Evolutionary conservation across 2,888 invertebrate genomes (phyloP), one percentile per base, ranked within the genome.

Genomic region (Tyria jacobaeae): DNA sequence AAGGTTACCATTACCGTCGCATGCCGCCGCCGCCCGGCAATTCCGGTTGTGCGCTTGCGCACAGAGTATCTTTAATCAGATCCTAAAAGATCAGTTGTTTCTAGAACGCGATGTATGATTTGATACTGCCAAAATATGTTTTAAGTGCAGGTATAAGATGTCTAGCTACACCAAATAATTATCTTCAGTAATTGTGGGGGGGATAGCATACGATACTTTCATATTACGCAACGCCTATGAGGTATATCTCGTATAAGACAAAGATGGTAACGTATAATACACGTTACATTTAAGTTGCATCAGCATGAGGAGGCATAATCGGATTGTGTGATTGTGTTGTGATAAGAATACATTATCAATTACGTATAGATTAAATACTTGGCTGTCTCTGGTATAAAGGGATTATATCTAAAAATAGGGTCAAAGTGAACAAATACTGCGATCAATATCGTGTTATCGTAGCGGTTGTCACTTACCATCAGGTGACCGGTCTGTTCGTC

Each of bases 31-130:
- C 79, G 70, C 80, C 80, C 75, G 81, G 75, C 82, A 82, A 87
- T 87, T 90, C 92, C 91, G 91, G 92, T 90, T 90, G 70, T 69
- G 80, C 77, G 80, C 81, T 92, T 92, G 88, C 91, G 89, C 91
- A 92, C 82, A 88, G 88, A 88, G 85, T 87, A 87, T 86, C 83
- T 82, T 89, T 87, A 89, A 89, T 89, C 89, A 87, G 88, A 90
- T 92, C 84, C 85, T 88, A 83, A 87, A 89, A 87, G 86, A 90
- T 88, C 87, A 84, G 83, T 85, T 80, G 85, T 85, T 86, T 87
- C 83, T 84, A 86, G 83, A 83, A 84, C 73, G 56, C 60, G 50
- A n/a, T 39, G 15, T 65, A 59, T 62, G 68, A 60, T 60, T 64
- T 51, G 54, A 62, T 61, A 15, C 14, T 39, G 27, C 31, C 37